Evolutionary conservation across 2,888 invertebrate species (phyloP), one percentile per base, ranked within the genome.

Genomic region (Zygothrica quintamaculata): DNA sequence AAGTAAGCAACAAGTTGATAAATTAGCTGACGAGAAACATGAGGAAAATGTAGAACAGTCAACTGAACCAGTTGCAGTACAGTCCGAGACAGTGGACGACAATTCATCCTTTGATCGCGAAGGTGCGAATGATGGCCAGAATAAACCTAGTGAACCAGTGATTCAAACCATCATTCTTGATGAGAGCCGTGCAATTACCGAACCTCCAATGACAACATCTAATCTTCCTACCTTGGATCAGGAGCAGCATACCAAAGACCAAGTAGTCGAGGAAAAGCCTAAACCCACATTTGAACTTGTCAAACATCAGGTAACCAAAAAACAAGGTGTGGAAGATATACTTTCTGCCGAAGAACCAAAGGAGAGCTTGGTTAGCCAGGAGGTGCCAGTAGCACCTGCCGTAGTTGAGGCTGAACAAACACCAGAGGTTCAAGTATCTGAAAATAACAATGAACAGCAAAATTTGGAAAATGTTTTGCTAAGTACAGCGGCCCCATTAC

Each of bases 281-380:
- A 29, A 36, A 11, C 57, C 87, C 29, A 34, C 9, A n/a, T 55
- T 48, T 1, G 85, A 84, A 34, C 47, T 58, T n/a, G 37, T 66
- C 31, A 76, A 87, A 33, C 82, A 82, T 39, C 82, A 82, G 13
- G 85, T 82, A 31, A 85, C 85, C 22, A 82, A 87, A 18, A 82
- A 82, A 13, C 82, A 84, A 26, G 82, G 82, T 1, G 82, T 82
- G 0, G 82, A 78, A 8, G 64, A 77, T n/a, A 37, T 74, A 3
- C 43, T 68, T 11, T 66, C 79, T 6, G 44, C 68, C n/a, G 72
- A 68, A 5, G 15, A 44, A 13, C 2, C 61, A 5, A 25, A 36
- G 1, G 73, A 36, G 26, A 15, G 26, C 22, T 8, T 3, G 0
- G 36, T 66, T 8, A 12, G 43, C 1, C 25, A 33, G 5, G 50